A percentile compares a stretch with the other conserved stretches of the same genome.
These are phyloP conservation scores for Rhinopomastus cyanomelas DNA, from an alignment of 2,113 vertebrate genomes.

Conservation along the genomic window DNA sequence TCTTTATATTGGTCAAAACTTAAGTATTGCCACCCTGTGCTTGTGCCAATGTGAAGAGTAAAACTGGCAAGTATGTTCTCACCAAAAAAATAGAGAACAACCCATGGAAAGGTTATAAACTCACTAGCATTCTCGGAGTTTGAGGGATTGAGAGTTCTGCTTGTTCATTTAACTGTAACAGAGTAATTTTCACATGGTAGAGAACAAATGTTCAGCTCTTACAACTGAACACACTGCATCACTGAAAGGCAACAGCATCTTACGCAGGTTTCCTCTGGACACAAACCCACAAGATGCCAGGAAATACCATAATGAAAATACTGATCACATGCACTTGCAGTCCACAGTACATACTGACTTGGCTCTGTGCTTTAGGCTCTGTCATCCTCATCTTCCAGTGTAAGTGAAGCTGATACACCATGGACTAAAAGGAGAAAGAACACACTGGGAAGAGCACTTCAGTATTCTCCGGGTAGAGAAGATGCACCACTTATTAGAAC, in stretches of 20 bases:
- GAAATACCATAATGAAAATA: background rate
- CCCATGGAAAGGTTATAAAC: background rate
- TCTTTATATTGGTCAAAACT: background rate
- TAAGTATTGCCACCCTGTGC: background rate
- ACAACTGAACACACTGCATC: background rate
- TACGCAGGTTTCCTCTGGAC: background rate
- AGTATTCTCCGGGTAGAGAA: background rate
- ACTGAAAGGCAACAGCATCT: background rate
- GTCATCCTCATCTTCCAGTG: background rate
- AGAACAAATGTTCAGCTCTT: background rate
- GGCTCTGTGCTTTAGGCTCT: background rate
- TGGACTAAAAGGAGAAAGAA: background rate
- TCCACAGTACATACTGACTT: background rate
- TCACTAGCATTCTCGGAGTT: background rate
- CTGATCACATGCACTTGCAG: background rate
- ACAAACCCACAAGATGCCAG: background rate
- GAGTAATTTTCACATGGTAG: background rate
- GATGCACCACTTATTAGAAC: background rate
- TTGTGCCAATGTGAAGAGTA: background rate
- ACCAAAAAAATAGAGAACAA: background rate
- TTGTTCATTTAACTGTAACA: background rate
- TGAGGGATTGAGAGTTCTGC: background rate
- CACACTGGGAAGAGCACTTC: background rate
- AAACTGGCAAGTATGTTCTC: background rate
- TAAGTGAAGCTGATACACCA: background rate